Conservation (phyloP, 2,888 invertebrate genomes). For the Mythimna ferrago region DNA sequence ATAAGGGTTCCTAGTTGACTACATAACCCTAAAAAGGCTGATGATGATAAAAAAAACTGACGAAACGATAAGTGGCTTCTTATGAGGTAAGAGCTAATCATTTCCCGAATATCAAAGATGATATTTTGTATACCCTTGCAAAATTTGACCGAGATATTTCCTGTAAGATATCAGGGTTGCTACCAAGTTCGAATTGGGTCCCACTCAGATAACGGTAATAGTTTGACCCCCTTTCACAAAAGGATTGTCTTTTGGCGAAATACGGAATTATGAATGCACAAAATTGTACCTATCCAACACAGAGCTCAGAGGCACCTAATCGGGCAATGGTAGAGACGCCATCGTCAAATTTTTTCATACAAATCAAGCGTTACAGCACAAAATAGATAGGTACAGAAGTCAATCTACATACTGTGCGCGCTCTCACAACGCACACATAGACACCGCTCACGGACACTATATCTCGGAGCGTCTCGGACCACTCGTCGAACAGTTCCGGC, state of each 20-base stretch:
- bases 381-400: too few relatives aligned
- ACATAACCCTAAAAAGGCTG: too few relatives aligned
- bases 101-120: background rate
- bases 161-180: constrained; percentile 5
- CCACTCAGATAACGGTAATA: constrained; percentile 11
- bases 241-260: constrained; percentile 5
- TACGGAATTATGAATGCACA: constrained; percentile 19
- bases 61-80: too few relatives aligned
- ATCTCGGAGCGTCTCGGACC: too few relatives aligned
- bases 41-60: too few relatives aligned
- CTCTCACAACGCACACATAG: too few relatives aligned
- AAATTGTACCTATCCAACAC: background rate
- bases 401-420: too few relatives aligned
- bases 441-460: too few relatives aligned
- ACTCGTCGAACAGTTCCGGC: too few relatives aligned
- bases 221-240: constrained; percentile 32
- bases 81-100: too few relatives aligned
- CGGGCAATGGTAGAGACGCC: background rate
- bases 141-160: constrained; percentile 7
- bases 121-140: background rate
- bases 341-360: background rate
- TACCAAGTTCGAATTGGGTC: constrained; percentile 31
- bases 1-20: too few relatives aligned
- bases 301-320: too few relatives aligned
- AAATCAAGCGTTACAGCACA: background rate